Base-by-base conservation (phyloP, 2,888 invertebrate genomes). In the Cataglyphis rosenhaueri region DNA sequence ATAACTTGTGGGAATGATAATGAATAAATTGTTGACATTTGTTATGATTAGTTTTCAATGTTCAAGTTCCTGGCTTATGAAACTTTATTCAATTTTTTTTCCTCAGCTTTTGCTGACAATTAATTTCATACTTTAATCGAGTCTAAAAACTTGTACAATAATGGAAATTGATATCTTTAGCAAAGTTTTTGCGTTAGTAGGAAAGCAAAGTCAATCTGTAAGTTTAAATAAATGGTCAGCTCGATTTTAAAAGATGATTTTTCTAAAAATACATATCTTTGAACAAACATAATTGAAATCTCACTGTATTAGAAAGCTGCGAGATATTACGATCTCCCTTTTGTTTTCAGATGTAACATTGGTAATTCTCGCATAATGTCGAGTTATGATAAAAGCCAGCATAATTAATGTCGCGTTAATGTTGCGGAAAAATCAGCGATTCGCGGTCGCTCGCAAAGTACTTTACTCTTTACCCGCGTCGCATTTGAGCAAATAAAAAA, bases 401-500 rank as follows among this genome's bases (percentile, higher is more conserved):
- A 70, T 59, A 79, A 59, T 79, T 70, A 79, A 70, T 29, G 70
- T 44, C 21, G 18, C 44, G 44, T 35, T 59, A 79, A 44, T 35
- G 41, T 25, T 18, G 70, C 38, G 29, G 38, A 59, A 25, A 65
- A 65, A 41, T 8, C 44, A 61, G 8, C 41, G 25, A 15, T 25
- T 29, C 44, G 76, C 38, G 52, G 15, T n/a, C 21, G 57, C 38
- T 66, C 0, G 29, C 2, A 38, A 29, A 68, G 41, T 41, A 66
- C 55, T 66, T 35, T 76, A 66, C 41, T 21, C 68, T 78, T 41
- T 57, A 68, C 55, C 71, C 81, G 32, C 71, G 70, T 61, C 81
- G 75, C 61, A 52, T 79, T 74, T 76, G 76, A 61, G 71, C 38
- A 71, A 86, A 86, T 81, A 55, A 12, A 44, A 15, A 70, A 59